phyloP scores from a whole-genome alignment of 1,140 invertebrate species.

The Triops cancriformis region DNA sequence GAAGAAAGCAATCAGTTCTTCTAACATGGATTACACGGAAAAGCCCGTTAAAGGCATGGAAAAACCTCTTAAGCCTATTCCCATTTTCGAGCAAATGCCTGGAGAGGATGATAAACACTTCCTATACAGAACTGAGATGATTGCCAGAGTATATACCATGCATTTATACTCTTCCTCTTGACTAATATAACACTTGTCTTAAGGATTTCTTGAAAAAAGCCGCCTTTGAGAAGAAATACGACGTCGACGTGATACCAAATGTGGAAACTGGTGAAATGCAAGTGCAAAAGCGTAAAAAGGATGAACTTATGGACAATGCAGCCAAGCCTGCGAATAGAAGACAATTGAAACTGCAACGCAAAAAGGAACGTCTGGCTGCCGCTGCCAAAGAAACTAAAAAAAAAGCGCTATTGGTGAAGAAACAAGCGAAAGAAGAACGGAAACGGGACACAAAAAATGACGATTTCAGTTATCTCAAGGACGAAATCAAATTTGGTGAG shows the following conservation, averaged over 20 bases:
- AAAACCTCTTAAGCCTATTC: constrained; percentile 42
- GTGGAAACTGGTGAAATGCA: constrained; percentile 43
- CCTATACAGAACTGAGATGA: constrained; percentile 42
- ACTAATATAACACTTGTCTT: background rate
- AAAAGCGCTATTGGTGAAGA: constrained; percentile 35
- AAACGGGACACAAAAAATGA: constrained; percentile 29
- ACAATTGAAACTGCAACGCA: constrained; percentile 40
- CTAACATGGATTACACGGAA: constrained; percentile 21
- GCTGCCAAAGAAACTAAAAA: constrained; percentile 41
- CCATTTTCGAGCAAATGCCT: constrained; percentile 43
- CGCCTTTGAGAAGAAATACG: constrained; percentile 48
- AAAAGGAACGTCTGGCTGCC: constrained; percentile 33
- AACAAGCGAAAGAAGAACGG: constrained; percentile 28
- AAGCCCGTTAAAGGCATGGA: constrained; percentile 34
- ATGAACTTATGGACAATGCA: constrained; percentile 40
- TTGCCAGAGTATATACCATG: constrained; percentile 43
- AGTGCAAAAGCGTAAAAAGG: constrained; percentile 41
- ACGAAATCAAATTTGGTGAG: constrained; percentile 56
- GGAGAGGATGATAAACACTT: constrained; percentile 44
- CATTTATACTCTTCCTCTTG: background rate
- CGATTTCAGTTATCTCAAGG: constrained; percentile 41
- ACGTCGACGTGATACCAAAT: constrained; percentile 45
- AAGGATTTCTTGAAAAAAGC: constrained; percentile 32
- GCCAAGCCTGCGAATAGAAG: constrained; percentile 37
- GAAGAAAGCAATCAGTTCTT: background rate